These are phyloP conservation scores for Venustaconcha ellipsiformis DNA, from an alignment of 1,140 invertebrate species.

Conservation along the genomic window DNA sequence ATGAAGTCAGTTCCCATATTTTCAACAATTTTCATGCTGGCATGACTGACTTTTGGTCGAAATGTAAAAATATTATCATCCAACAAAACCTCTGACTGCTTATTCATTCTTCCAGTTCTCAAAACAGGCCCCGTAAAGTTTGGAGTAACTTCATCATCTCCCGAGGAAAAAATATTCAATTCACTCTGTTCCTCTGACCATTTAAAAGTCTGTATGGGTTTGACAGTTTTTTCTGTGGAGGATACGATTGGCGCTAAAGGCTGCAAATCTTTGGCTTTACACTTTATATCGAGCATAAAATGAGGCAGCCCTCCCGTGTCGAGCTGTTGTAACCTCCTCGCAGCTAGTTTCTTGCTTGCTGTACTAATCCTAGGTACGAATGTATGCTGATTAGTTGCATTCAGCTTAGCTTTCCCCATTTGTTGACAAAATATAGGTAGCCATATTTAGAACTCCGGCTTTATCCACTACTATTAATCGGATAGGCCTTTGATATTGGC, in stretches of 20 bases:
- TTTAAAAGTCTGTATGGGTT: slow-evolving; percentile 1
- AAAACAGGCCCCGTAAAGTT: slow-evolving; percentile 16
- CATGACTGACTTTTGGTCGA: slow-evolving; percentile 58
- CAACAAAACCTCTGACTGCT: slow-evolving; percentile 34
- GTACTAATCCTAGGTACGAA: slow-evolving; percentile 57
- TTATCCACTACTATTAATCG: slow-evolving; percentile 26
- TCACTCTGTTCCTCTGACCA: slow-evolving; percentile 6
- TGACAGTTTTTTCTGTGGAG: slow-evolving; percentile 6
- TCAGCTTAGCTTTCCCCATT: slow-evolving; percentile 52
- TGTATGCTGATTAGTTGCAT: slow-evolving; percentile 40
- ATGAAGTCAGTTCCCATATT: slow-evolving; percentile 63
- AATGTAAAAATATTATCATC: slow-evolving; percentile 63
- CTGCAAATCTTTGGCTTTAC: slow-evolving; percentile 23
- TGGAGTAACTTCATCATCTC: slow-evolving; percentile 1
- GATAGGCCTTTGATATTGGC: slow-evolving; percentile 17
- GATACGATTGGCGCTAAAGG: slow-evolving; percentile 41
- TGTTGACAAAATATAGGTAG: slow-evolving; percentile 36
- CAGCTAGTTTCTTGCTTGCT: slow-evolving; percentile 52
- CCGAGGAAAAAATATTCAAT: slow-evolving; percentile 10
- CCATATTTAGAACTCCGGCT: slow-evolving; percentile 19
- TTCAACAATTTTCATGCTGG: slow-evolving; percentile 62
- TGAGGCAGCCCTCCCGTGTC: slow-evolving; percentile 44
- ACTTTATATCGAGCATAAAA: slow-evolving; percentile 54
- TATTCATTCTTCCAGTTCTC: slow-evolving; percentile 37
- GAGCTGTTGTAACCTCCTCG: slow-evolving; percentile 33